Base-by-base conservation (phyloP, 1,140 invertebrate species). In the Zaprionus ornatus region DNA sequence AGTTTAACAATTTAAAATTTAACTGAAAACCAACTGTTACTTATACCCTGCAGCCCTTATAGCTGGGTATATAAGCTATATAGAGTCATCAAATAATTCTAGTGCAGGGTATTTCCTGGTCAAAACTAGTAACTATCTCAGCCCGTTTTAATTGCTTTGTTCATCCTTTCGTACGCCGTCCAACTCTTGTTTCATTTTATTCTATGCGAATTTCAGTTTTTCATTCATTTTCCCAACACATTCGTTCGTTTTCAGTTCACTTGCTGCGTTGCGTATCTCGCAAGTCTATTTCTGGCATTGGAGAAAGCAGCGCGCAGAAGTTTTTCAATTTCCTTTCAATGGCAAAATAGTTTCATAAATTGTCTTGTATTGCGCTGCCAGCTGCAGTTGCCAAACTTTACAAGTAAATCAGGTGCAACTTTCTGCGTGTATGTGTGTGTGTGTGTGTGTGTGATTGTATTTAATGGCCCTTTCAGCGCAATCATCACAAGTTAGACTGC, bases 321-420 rank as follows among this genome's bases (percentile, higher is more conserved):
- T 82, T 72, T 83, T 88, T 63, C 69, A 78, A 88, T 75, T 87
- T 87, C 55, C 69, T 42, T 55, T 45, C 23, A 23, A 55, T 57
- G 54, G 35, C 74, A 45, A 77, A 77, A 81, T 69, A 68, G 59
- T 77, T 81, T 73, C 52, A 61, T 35, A 57, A 75, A 62, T 65
- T 80, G 60, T 60, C 59, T 74, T 64, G 42, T 37, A 12, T 37
- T 12, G 63, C 54, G 37, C 56, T 62, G 63, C 48, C 74, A 73
- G 27, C 21, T 57, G 66, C 72, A 74, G 66, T 57, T 69, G 66
- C 40, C 57, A 35, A 74, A 50, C 64, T 77, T 68, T 57, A n/a
- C 25, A 67, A 65, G 27, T 63, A 67, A 77, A 59, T 73, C 64
- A 73, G 56, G 52, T 67, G 54, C 23, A 63, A 52, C 55, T 19